Evolutionary conservation across 2,888 invertebrate species (phyloP), one percentile per base, ranked within the genome.

Genomic region (Scaptomyza parva): DNA sequence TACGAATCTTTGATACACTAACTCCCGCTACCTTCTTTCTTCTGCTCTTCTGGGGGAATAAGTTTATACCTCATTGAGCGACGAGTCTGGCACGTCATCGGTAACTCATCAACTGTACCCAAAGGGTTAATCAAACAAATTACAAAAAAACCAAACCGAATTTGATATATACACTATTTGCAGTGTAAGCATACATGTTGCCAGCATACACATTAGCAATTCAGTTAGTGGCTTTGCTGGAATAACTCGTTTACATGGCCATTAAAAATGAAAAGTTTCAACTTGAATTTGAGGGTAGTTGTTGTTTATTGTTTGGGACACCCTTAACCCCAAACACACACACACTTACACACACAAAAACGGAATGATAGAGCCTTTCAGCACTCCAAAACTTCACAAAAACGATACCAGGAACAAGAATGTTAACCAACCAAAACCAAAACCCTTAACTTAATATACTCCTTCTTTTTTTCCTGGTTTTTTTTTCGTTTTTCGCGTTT

Each of bases 181-280:
- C 7, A 44, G 2, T 26, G 63, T n/a, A 24, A 7, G 24, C 5
- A 7, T 24, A 24, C 7, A 24, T n/a, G 61, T 61, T 61, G 62
- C 61, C 41, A 52, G 37, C 59, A 51, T 30, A 44, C 59, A 51
- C 37, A 44, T 68, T 59, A 59, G 24, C 68, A 68, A 68, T 68
- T 67, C 45, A 58, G 59, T 69, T 52, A 60, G 35, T 40, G 40
- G n/a, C n/a, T 12, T 18, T 22, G 17, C n/a, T 43, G 33, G 43
- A 22, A 43, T 20, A 33, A 28, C 43, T 22, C 26, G 22, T 12
- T 40, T 47, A 33, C 28, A 60, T 37, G 12, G 8, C 11, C 28
- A 47, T 39, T 26, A 28, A 33, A 14, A 48, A 18, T 17, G n/a
- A n/a, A 33, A 35, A 35, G 14, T 35, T 48, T 48, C 6, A 11